Base-by-base conservation (phyloP, 2,113 vertebrate genomes). In the Aleadryas rufinucha region DNA sequence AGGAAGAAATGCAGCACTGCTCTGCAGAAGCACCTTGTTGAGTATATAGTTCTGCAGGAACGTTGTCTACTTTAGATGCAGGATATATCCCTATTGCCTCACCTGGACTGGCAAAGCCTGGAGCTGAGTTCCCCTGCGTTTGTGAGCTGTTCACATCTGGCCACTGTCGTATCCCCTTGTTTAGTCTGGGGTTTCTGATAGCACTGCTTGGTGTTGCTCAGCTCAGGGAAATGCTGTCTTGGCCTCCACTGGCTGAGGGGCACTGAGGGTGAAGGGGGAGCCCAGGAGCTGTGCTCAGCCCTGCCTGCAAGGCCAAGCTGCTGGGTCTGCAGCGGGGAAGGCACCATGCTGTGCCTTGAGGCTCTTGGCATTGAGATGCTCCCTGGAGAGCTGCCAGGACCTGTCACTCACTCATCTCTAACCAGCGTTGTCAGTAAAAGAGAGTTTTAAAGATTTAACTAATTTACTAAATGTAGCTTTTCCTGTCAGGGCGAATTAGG, bases 401-500 rank as follows among this genome's bases (percentile, higher is more conserved):
- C 72, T n/a, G n/a, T 88, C 63, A 31, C 77, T 90, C 72, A 10
- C 68, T 94, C 76, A 21, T 86, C 90, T 84, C 56, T 89, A 89
- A 92, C 72, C 33, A 1, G 47, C 1, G 0, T n/a, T 88, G 93
- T 93, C 84, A 87, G 86, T 50, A 84, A 91, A 87, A 90, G 75
- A 65, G 92, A 68, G 52, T 61, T 87, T 90, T 41, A 70, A 92
- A 90, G 74, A 45, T 95, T 90, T 79, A 86, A 84, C 85, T 97
- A 95, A 91, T 96, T 89, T 89, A 83, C 87, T 70, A 75, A 89
- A 87, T 11, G 87, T 66, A 93, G 94, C 71, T 84, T 92, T 89
- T 82, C 80, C 77, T 96, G 94, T 91, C 95, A 78, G 70, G 37
- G 66, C 1, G 3, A 64, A 91, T 97, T 88, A 96, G 47, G 68